Evolutionary conservation across 2,888 invertebrate species (phyloP).

Genomic region (Volucella inflata): DNA sequence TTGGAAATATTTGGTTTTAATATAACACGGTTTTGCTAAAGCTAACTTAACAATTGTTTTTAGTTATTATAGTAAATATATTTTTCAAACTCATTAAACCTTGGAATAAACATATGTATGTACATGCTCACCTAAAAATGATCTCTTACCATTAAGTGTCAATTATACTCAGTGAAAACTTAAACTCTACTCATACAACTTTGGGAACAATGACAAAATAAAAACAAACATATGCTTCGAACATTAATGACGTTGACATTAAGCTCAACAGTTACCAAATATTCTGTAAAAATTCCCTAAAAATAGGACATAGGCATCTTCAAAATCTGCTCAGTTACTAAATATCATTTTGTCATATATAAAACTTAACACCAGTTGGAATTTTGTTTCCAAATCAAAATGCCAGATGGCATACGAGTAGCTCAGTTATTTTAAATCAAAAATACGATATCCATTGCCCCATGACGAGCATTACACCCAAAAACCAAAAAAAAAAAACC

Average conservation of each 20-base stretch:
- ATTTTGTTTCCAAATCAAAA: neutral
- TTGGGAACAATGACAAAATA: neutral
- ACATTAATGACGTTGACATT: constrained; percentile 24
- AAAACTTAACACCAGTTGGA: constrained; percentile 1
- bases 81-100: too few species aligned
- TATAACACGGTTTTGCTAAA: too few species aligned
- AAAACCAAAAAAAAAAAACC: neutral
- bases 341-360: neutral
- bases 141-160: too few species aligned
- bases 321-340: neutral
- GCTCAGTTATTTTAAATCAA: constrained; percentile 29
- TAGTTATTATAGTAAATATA: too few species aligned
- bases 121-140: too few species aligned
- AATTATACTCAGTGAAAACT: neutral
- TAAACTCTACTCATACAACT: neutral
- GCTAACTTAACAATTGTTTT: too few species aligned
- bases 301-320: neutral
- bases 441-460: constrained; percentile 26
- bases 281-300: neutral
- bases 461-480: constrained; percentile 38
- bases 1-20: too few species aligned
- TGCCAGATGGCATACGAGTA: neutral
- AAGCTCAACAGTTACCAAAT: neutral
- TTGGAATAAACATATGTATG: too few species aligned
- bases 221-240: neutral